Conservation (phyloP, 1,140 invertebrate genomes). For the Paraescarpia echinospica region DNA sequence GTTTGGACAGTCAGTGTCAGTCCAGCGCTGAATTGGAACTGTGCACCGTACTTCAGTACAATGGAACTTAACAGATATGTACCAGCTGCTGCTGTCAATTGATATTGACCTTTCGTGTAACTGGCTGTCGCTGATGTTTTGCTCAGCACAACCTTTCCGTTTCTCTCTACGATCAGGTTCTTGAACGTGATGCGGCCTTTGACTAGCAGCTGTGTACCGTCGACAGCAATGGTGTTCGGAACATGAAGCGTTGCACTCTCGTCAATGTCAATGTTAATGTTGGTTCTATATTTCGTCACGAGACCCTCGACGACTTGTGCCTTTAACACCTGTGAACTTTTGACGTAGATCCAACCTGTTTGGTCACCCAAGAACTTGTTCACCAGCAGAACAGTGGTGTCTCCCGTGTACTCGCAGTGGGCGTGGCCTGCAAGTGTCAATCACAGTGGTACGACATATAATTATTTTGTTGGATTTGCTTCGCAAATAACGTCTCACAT, state of each 20-base stretch:
- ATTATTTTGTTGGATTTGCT: background rate
- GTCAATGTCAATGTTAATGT: conserved; percentile 40
- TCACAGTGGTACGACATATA: background rate
- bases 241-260: conserved; percentile 38
- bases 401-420: conserved; percentile 32
- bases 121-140: conserved; percentile 39
- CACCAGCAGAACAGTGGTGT: conserved; percentile 27
- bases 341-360: conserved; percentile 38
- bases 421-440: conserved; percentile 36
- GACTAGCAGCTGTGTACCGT: conserved; percentile 34
- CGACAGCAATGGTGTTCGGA: conserved; percentile 39
- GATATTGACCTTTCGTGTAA: conserved; percentile 37
- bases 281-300: conserved; percentile 32
- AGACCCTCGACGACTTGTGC: conserved; percentile 40
- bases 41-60: conserved; percentile 37
- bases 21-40: conserved; percentile 34
- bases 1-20: conserved; percentile 35
- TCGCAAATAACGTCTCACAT: background rate
- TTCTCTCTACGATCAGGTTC: conserved; percentile 39
- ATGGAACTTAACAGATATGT: conserved; percentile 37
- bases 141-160: conserved; percentile 35
- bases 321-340: conserved; percentile 35
- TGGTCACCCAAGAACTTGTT: conserved; percentile 40
- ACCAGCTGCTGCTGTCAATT: conserved; percentile 31
- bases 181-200: conserved; percentile 42